phyloP scores from a whole-genome alignment of 2,888 invertebrate species.

The Ophioninae sp. region DNA sequence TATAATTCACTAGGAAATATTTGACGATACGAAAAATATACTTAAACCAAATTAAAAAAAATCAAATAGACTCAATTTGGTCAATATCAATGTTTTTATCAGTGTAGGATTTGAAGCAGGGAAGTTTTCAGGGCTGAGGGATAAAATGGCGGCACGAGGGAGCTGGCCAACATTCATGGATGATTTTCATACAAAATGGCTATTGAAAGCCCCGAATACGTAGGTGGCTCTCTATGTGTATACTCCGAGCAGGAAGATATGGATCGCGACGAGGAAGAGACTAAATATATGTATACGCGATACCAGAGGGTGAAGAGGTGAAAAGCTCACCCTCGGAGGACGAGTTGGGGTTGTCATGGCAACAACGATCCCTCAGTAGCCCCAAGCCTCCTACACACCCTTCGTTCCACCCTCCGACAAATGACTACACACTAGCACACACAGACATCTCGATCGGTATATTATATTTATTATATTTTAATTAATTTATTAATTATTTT shows the following conservation, averaged over 20 bases:
- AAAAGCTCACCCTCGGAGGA: constrained; percentile 71
- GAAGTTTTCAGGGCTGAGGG: neutral
- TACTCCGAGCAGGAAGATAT: constrained; percentile 75
- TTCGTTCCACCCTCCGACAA: constrained; percentile 67
- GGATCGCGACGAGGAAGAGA: constrained; percentile 72
- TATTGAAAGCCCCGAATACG: constrained; percentile 74
- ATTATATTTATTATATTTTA: too few species aligned
- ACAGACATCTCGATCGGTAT: neutral
- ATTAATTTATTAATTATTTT: too few species aligned
- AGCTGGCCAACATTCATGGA: constrained; percentile 41
- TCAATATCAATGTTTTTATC: too few species aligned
- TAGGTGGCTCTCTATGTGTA: constrained; percentile 4
- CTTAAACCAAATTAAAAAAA: too few species aligned
- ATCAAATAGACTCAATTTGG: too few species aligned
- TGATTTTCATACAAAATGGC: constrained; percentile 74
- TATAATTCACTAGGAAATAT: too few species aligned
- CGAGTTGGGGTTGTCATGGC: constrained; percentile 77
- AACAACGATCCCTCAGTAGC: constrained; percentile 81
- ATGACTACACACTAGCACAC: neutral
- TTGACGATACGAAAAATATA: too few species aligned
- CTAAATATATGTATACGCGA: constrained; percentile 21
- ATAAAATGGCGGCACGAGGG: constrained; percentile 25
- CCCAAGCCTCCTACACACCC: constrained; percentile 76
- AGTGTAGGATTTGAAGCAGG: too few species aligned
- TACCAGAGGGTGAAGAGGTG: constrained; percentile 55